phyloP scores from a whole-genome alignment of 2,888 invertebrate genomes.

The Cepaea hortensis region DNA sequence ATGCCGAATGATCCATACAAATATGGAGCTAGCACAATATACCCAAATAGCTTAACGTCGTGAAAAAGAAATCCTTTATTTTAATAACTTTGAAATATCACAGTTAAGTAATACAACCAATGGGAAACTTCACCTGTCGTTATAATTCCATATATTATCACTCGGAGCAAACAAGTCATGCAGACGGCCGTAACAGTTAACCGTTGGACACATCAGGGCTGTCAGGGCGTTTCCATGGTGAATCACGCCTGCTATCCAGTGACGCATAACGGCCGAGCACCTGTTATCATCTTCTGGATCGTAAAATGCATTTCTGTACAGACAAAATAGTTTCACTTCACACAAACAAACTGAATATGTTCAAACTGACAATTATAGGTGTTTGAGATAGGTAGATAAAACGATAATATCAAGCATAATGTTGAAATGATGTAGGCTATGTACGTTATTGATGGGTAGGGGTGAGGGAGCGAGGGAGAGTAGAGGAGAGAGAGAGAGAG shows the following conservation, averaged over 20 bases:
- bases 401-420: too few species aligned
- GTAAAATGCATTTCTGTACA: conserved; percentile 41
- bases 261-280: conserved; percentile 43
- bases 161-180: conserved; percentile 36
- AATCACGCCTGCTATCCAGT: conserved; percentile 51
- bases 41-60: too few species aligned
- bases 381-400: too few species aligned
- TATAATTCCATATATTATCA: conserved; percentile 44
- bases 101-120: background rate
- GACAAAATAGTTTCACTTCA: background rate
- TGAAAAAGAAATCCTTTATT: too few species aligned
- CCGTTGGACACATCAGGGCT: conserved; percentile 48
- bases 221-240: conserved; percentile 48
- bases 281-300: conserved; percentile 32
- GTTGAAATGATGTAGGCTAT: too few species aligned
- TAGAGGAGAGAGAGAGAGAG: too few species aligned
- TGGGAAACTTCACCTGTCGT: conserved; percentile 30
- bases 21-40: too few species aligned
- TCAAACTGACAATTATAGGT: too few species aligned
- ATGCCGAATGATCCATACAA: too few species aligned
- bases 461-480: too few species aligned
- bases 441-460: too few species aligned
- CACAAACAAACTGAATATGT: background rate
- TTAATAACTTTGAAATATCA: too few species aligned
- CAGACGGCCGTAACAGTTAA: conserved; percentile 51